These are phyloP conservation scores for Gymnoscopelus braueri DNA, from an alignment of 2,797 vertebrate genomes.

Conservation along the genomic window DNA sequence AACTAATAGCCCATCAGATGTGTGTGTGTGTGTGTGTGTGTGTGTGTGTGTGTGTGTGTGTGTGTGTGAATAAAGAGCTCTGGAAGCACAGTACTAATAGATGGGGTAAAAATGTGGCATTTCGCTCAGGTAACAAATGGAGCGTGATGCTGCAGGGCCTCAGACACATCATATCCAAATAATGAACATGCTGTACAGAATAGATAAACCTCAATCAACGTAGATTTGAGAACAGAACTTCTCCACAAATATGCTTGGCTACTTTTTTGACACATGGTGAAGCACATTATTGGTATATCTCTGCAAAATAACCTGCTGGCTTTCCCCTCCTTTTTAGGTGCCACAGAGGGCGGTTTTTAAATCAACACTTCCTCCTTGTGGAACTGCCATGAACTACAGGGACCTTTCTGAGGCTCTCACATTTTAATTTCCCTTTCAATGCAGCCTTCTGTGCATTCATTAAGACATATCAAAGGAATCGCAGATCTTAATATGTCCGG, in stretches of 20 bases:
- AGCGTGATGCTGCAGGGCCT: constrained; percentile 7
- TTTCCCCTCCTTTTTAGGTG: constrained; percentile 18
- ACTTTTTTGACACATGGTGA: background rate
- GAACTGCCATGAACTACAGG: constrained; percentile 56
- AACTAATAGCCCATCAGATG: background rate
- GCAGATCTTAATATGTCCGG: background rate
- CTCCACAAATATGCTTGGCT: constrained; percentile 10
- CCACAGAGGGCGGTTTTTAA: constrained; percentile 25
- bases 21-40: constrained; percentile 1
- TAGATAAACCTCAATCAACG: constrained; percentile 64
- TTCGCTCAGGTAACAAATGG: constrained; percentile 33
- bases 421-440: background rate
- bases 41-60: constrained; percentile 14
- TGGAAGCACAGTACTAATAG: constrained; percentile 29
- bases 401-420: background rate
- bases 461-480: background rate
- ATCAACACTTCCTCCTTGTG: constrained; percentile 79
- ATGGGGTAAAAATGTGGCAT: background rate
- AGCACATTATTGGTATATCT: constrained; percentile 44
- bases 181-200: constrained; percentile 40
- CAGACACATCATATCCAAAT: constrained; percentile 44
- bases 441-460: background rate
- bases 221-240: constrained; percentile 39
- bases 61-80: background rate
- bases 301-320: constrained; percentile 55